These are phyloP conservation scores for Tachuris rubrigastra DNA, from an alignment of 2,113 vertebrate genomes.

Conservation along the genomic window DNA sequence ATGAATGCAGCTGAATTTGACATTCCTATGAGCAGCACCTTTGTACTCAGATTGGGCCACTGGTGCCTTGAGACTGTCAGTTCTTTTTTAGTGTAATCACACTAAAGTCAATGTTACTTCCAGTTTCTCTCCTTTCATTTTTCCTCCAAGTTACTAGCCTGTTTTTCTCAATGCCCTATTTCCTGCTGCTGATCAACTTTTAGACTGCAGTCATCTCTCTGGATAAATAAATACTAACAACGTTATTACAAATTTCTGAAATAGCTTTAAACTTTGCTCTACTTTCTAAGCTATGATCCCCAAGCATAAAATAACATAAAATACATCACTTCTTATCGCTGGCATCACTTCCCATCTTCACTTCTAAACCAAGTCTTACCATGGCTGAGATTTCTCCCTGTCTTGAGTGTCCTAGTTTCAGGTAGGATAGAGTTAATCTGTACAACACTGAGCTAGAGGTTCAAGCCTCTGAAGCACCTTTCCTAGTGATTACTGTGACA, in stretches of 20 bases:
- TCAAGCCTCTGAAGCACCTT: neutral
- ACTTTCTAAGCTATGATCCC: neutral
- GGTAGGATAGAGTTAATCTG: neutral
- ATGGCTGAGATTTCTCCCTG: neutral
- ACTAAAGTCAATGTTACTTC: accelerated
- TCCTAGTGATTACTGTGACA: accelerated
- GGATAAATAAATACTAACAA: neutral
- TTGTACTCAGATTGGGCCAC: neutral
- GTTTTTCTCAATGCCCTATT: neutral
- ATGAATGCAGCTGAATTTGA: neutral
- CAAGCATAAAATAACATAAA: neutral
- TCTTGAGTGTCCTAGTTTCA: neutral
- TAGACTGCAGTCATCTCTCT: neutral
- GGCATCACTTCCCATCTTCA: neutral
- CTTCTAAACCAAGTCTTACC: neutral
- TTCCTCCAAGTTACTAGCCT: neutral
- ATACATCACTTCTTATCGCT: neutral
- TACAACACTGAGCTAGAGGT: neutral
- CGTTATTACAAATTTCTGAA: neutral
- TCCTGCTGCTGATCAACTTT: neutral
- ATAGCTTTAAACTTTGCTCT: neutral
- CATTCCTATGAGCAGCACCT: neutral
- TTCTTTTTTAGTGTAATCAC: neutral
- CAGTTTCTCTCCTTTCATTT: neutral
- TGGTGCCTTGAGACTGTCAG: neutral